phyloP scores from a whole-genome alignment of 2,888 invertebrate genomes.

The Gymnosoma rotundatum region DNA sequence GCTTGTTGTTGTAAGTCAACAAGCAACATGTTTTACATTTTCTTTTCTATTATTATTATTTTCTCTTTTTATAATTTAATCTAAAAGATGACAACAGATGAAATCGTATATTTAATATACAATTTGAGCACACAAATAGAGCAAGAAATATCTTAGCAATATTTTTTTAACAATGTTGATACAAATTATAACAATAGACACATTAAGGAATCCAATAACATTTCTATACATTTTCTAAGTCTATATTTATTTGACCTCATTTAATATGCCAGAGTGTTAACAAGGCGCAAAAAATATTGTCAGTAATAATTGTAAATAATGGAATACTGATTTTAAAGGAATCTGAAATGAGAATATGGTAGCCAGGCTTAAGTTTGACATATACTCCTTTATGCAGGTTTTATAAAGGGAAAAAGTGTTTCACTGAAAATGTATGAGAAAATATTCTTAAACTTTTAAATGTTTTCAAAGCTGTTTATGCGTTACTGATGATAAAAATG shows the following conservation, averaged over 20 bases:
- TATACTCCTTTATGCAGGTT: too few species aligned
- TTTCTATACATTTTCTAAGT: neutral
- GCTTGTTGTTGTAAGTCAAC: constrained; percentile 10
- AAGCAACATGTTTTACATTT: constrained; percentile 42
- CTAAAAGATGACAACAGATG: constrained; percentile 9
- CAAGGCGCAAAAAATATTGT: neutral
- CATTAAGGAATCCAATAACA: neutral
- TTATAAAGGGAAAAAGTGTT: too few species aligned
- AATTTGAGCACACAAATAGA: neutral
- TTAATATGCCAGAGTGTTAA: neutral
- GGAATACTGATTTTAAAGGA: neutral
- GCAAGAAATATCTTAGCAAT: constrained; percentile 10
- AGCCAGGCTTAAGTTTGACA: neutral
- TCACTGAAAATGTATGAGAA: too few species aligned
- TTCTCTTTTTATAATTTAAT: neutral
- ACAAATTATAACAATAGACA: constrained; percentile 2
- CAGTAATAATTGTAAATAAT: neutral
- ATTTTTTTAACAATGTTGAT: constrained; percentile 14
- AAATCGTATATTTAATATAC: constrained; percentile 10
- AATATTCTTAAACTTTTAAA: too few species aligned
- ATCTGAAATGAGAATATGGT: too few species aligned
- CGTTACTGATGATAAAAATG: too few species aligned
- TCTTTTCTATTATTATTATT: neutral
- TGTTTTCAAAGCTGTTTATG: too few species aligned
- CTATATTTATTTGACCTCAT: constrained; percentile 43